These are phyloP conservation scores for Aporophyla nigra DNA, from an alignment of 2,888 invertebrate genomes.

Conservation along the genomic window DNA sequence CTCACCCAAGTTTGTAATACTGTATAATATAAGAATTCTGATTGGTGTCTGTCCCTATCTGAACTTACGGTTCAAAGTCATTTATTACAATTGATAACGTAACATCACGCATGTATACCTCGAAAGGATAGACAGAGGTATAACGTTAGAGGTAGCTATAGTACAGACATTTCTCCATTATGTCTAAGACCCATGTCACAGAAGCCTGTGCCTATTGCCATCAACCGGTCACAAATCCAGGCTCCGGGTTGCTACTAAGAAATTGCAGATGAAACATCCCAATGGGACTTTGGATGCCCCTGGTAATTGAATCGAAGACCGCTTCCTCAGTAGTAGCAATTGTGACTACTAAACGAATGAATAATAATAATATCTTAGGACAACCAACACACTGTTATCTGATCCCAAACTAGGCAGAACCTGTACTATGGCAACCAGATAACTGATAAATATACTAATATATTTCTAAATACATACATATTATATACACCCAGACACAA, in stretches of 20 bases:
- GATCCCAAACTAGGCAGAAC: no score
- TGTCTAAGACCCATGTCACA: not conserved
- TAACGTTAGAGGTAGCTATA: not conserved
- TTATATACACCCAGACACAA: no score
- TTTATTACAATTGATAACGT: not conserved
- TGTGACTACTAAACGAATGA: no score
- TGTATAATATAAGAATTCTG: not conserved
- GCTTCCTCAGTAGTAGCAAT: no score
- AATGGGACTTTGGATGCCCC: not conserved
- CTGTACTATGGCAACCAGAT: no score
- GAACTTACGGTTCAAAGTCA: not conserved
- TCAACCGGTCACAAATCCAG: not conserved
- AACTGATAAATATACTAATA: no score
- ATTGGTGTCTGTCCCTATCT: not conserved
- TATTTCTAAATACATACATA: no score
- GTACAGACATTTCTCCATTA: not conserved
- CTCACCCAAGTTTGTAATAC: not conserved
- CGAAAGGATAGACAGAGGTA: no score
- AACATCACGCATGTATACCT: no score
- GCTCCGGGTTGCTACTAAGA: not conserved
- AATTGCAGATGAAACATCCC: not conserved
- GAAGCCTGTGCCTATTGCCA: not conserved
- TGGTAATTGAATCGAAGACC: no score
- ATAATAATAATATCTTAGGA: no score
- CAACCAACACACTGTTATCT: no score